Conservation (phyloP, 2,888 invertebrate species). For the Exephanes ischioxanthus region DNA sequence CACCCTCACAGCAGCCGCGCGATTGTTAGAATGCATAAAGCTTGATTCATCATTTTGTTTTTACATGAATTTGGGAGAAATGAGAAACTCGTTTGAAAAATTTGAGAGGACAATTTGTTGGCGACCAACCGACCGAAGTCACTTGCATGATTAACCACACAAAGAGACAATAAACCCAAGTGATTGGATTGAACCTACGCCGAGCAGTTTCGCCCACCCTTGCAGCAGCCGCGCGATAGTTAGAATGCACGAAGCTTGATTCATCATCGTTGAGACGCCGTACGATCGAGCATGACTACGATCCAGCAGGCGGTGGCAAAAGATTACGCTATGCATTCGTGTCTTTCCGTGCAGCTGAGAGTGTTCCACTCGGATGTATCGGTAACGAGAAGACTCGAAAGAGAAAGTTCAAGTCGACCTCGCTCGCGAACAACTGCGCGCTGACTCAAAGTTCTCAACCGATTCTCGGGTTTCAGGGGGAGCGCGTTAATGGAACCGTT, state of each 20-base stretch:
- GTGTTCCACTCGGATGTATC: conserved; percentile 57
- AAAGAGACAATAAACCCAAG: conserved; percentile 50
- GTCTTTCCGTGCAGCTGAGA: conserved; percentile 46
- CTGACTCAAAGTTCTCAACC: conserved; percentile 73
- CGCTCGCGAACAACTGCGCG: conserved; percentile 67
- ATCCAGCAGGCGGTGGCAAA: conserved; percentile 36
- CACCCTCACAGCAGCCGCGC: conserved; percentile 31
- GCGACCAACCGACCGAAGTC: neutral
- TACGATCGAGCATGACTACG: neutral
- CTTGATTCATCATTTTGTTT: no score
- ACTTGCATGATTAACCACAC: conserved; percentile 5
- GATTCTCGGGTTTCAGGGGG: neutral
- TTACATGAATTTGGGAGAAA: neutral
- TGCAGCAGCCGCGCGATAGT: conserved; percentile 8
- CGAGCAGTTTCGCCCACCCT: conserved; percentile 59
- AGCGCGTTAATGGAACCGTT: conserved; percentile 17
- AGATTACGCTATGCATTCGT: conserved; percentile 51
- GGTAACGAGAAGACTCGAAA: conserved; percentile 77
- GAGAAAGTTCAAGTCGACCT: conserved; percentile 81
- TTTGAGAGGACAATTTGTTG: neutral
- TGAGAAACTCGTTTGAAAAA: neutral
- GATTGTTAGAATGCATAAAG: conserved; percentile 9
- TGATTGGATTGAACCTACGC: conserved; percentile 54
- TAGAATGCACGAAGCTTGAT: conserved; percentile 54
- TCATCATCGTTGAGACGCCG: conserved; percentile 45